Evolutionary conservation across 2,888 invertebrate genomes (phyloP).

Genomic region (Drepanosiphum platanoidis): DNA sequence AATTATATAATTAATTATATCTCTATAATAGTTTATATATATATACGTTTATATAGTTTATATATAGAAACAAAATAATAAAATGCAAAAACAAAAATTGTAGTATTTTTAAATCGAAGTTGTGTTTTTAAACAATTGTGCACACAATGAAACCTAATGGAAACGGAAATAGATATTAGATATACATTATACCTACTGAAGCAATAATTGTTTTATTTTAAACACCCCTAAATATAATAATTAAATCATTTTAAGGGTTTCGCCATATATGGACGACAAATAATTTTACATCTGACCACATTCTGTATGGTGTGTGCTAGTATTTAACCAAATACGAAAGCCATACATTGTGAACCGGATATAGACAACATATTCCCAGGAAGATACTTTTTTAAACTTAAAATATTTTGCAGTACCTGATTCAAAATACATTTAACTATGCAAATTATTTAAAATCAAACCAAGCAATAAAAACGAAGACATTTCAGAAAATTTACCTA

Average conservation of each 20-base stretch:
- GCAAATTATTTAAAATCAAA: conserved; percentile 2
- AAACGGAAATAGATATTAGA: conserved; percentile 39
- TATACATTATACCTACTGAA: not conserved
- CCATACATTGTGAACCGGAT: not conserved
- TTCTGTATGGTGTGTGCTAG: not conserved
- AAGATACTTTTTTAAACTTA: not conserved
- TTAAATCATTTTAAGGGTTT: conserved; percentile 50
- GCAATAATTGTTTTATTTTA: not conserved
- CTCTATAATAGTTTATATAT: too few species aligned
- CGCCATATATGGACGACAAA: conserved; percentile 23
- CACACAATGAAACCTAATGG: not conserved
- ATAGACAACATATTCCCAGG: conserved; percentile 18
- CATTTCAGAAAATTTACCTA: not conserved
- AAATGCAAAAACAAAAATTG: not conserved
- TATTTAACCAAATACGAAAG: not conserved
- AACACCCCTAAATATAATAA: conserved; percentile 28
- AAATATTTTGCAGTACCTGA: not conserved
- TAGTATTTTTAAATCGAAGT: not conserved
- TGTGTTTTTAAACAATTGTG: not conserved
- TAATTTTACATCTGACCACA: conserved; percentile 29
- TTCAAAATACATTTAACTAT: not conserved
- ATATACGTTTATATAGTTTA: too few species aligned
- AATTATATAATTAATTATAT: too few species aligned
- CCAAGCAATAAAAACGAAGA: too few species aligned
- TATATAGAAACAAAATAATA: not conserved